Base-by-base conservation (phyloP, 2,888 invertebrate species). In the Scaptomyza tumidula region DNA sequence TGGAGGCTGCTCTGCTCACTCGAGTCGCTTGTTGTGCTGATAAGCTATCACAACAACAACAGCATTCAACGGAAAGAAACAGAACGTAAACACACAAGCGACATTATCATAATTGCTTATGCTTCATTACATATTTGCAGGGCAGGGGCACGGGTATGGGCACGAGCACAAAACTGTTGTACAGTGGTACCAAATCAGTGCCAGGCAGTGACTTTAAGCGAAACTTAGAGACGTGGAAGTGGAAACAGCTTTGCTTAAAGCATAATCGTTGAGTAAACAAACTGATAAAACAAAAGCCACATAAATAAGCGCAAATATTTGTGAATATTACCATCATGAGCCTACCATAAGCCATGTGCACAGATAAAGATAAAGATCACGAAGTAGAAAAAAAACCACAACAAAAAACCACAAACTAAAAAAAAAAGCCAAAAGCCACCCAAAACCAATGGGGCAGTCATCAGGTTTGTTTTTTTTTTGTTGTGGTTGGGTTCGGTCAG, bases 81-180 rank as follows among this genome's bases (percentile, higher is more conserved):
- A 60, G 55, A 80, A 65, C 56, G 75, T 75, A 77, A 84, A 80
- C 81, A 86, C 52, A 72, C 49, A 72, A 60, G 48, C 80, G 86
- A 75, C 88, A 86, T 88, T 88, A 85, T 85, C 85, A 88, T 81
- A 84, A 86, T 86, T 88, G 86, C 78, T 83, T 88, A 85, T 88
- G 88, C 86, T 86, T 86, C 88, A 86, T 85, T 86, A 88, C 88
- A 86, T 84, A 80, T 80, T 87, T 78, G 79, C 68, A 53, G 27
- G 60, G 33, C 44, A 33, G 14, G n/a, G 27, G 33, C 44, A 33
- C 29, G n/a, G 27, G 0, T 13, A 0, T 6, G 16, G 13, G 13
- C 19, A 13, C 3, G 19, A 9, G 14, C 39, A 14, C 16, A 4
- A 41, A 41, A 16, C 39, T 41, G 14, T 24, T 53, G 48, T 16